phyloP scores from a whole-genome alignment of 2,888 invertebrate genomes.

The Hydrotaea cyrtoneurina region DNA sequence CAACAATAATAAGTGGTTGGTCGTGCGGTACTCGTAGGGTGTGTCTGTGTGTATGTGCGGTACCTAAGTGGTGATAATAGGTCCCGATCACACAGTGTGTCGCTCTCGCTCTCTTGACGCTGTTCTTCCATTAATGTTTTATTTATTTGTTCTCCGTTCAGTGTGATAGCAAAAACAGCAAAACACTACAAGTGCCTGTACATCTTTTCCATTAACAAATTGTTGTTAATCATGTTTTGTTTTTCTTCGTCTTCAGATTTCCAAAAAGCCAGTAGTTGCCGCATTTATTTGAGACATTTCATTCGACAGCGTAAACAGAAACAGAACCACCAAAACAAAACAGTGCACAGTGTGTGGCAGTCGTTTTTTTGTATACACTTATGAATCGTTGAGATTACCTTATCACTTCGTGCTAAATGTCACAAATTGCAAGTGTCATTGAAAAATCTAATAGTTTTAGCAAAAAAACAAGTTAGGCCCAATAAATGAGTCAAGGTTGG shows the following conservation, averaged over 20 bases:
- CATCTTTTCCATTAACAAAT: conserved; percentile 58
- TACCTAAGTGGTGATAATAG: conserved; percentile 53
- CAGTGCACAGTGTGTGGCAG: too few species aligned
- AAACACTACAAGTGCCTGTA: background rate
- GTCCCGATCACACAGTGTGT: background rate
- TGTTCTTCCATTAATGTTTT: conserved; percentile 54
- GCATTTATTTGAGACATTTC: background rate
- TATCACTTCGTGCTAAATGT: too few species aligned
- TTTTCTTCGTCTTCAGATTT: conserved; percentile 30
- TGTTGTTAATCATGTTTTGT: conserved; percentile 47
- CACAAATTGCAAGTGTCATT: too few species aligned
- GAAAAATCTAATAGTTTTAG: too few species aligned
- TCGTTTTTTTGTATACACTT: too few species aligned
- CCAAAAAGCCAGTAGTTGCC: background rate
- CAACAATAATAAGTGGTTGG: too few species aligned
- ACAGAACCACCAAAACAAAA: too few species aligned
- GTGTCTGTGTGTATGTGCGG: conserved; percentile 8
- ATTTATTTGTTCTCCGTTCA: background rate
- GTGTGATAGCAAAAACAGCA: background rate
- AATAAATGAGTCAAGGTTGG: too few species aligned
- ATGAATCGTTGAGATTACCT: too few species aligned
- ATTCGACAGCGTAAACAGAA: background rate
- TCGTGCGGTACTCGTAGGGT: background rate
- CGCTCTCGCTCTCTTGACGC: background rate
- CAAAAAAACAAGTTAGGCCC: too few species aligned